A percentile compares a stretch with the other conserved stretches of the same genome.
These are phyloP conservation scores for Tadarida brasiliensis DNA, from an alignment of 2,797 vertebrate genomes.

Conservation along the genomic window DNA sequence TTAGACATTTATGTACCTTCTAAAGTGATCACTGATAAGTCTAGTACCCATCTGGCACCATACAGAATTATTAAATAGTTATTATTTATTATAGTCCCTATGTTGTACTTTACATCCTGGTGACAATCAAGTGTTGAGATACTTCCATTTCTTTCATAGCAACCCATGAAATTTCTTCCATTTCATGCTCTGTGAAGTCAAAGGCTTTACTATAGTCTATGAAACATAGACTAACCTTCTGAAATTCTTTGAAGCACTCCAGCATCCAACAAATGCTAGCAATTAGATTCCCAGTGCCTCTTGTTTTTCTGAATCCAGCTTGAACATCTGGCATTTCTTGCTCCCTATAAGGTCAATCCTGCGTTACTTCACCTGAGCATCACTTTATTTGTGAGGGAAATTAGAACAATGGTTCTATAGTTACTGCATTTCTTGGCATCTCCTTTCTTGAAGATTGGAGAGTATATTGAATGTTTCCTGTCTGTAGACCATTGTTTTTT, in stretches of 20 bases:
- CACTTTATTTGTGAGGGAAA: not conserved
- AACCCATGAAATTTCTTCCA: not conserved
- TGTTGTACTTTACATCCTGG: not conserved
- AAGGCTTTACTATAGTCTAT: not conserved
- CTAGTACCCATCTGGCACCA: not conserved
- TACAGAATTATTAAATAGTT: not conserved
- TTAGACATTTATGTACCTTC: not conserved
- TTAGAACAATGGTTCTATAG: not conserved
- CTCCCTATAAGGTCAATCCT: not conserved
- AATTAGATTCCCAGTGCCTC: not conserved
- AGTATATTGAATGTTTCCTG: not conserved
- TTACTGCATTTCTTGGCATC: not conserved
- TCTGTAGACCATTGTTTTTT: not conserved
- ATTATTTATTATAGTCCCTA: not conserved
- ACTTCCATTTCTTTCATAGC: not conserved
- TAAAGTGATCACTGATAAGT: not conserved
- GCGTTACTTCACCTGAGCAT: not conserved
- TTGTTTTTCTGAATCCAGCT: not conserved
- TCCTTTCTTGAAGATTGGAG: not conserved
- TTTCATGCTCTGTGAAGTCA: not conserved
- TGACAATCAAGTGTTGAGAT: not conserved
- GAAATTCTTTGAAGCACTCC: not conserved
- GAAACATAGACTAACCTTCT: not conserved
- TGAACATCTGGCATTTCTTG: not conserved
- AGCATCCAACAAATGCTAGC: not conserved